phyloP scores from a whole-genome alignment of 2,797 vertebrate species.

The Semotilus atromaculatus region DNA sequence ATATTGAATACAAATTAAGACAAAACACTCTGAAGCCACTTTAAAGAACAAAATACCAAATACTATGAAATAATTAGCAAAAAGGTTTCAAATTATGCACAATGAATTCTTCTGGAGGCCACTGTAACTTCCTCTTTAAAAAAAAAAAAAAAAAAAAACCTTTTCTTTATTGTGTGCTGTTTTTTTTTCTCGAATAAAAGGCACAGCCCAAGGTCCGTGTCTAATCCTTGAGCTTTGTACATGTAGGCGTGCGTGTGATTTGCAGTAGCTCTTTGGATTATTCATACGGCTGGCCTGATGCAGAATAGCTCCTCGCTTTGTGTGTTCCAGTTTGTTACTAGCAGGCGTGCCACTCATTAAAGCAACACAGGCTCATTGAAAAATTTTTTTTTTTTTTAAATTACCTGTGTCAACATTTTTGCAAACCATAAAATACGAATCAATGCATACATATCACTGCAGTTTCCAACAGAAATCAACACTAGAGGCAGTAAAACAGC shows the following conservation, averaged over 20 bases:
- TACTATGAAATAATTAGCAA: not conserved
- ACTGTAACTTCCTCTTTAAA: too few relatives aligned
- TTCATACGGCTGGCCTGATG: conserved; percentile 21
- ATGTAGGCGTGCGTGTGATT: not conserved
- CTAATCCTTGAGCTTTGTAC: conserved; percentile 13
- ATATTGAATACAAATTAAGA: too few relatives aligned
- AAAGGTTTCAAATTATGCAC: not conserved
- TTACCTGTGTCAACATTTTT: too few relatives aligned
- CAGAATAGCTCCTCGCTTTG: conserved; percentile 19
- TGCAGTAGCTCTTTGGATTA: not conserved
- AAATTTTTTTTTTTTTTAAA: too few relatives aligned
- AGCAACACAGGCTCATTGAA: too few relatives aligned
- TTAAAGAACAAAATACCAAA: not conserved
- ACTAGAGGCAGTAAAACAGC: too few relatives aligned
- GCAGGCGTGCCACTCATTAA: conserved; percentile 46
- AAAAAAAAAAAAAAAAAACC: too few relatives aligned
- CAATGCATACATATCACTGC: too few relatives aligned
- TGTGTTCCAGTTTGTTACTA: conserved; percentile 38
- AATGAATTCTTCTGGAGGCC: not conserved
- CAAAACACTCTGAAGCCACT: not conserved
- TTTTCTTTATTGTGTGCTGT: not conserved
- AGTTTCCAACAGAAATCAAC: too few relatives aligned
- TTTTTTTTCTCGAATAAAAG: not conserved
- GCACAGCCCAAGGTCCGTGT: not conserved
- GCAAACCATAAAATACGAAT: too few relatives aligned